Conservation (phyloP, 2,888 invertebrate species). For the Lasioglossum calceatum region DNA sequence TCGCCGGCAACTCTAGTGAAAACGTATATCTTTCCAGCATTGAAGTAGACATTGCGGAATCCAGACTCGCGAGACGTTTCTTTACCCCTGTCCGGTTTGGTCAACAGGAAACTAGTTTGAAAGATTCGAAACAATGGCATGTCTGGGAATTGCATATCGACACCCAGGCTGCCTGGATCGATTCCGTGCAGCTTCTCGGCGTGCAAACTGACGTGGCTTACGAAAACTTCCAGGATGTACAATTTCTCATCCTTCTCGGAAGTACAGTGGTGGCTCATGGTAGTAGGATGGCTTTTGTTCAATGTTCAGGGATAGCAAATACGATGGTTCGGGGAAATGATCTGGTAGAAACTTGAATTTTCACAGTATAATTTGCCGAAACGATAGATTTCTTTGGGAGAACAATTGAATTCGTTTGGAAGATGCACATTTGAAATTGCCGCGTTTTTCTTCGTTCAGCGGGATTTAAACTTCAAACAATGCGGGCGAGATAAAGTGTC, state of each 20-base stretch:
- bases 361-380: not conserved
- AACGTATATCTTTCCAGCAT: slow-evolving; percentile 51
- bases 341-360: slow-evolving; percentile 30
- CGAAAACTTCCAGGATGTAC: slow-evolving; percentile 51
- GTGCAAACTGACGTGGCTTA: slow-evolving; percentile 48
- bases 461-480: not conserved
- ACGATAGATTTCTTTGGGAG: not conserved
- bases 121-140: slow-evolving; percentile 59
- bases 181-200: slow-evolving; percentile 49
- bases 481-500: not conserved
- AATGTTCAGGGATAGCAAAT: not conserved
- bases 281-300: not conserved
- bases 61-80: slow-evolving; percentile 25
- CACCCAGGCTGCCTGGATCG: slow-evolving; percentile 31
- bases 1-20: slow-evolving; percentile 45
- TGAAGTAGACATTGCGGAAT: slow-evolving; percentile 37
- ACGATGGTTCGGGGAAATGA: not conserved
- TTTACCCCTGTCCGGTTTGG: slow-evolving; percentile 46
- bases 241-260: slow-evolving; percentile 34
- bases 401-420: slow-evolving; percentile 52
- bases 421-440: slow-evolving; percentile 1
- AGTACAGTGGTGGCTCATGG: slow-evolving; percentile 28
- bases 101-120: slow-evolving; percentile 45
- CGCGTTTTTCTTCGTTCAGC: not conserved
- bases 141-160: slow-evolving; percentile 58